Evolutionary conservation across 1,140 invertebrate genomes (phyloP), one percentile per base, ranked within the genome.

Genomic region (Tetranychus urticae): DNA sequence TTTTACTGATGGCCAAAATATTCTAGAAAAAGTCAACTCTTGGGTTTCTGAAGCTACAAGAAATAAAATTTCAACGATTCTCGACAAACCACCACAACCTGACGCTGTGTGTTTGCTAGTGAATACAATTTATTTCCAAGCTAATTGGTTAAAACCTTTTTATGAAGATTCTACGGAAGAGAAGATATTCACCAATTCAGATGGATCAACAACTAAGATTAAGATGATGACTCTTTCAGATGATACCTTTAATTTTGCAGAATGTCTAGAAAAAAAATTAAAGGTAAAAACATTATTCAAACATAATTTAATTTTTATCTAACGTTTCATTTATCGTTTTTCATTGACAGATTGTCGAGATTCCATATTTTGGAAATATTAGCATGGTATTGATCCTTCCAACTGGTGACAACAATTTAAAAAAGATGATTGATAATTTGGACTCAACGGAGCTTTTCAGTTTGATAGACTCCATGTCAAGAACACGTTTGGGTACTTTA

Each of bases 321-420:
- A 42, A 5, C 5, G 39, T 35, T 63, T 5, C 68, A 75, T 1
- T 77, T 86, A 0, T 75, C 80, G 23, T 42, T 42, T 10, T 42
- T 42, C 39, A 42, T 6, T 42, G 5, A 6, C 39, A 42, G 39
- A 10, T 42, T 42, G 10, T 42, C 10, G 39, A 42, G 39, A 5
- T 42, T 42, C 39, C 5, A 10, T 42, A 42, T 42, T 6, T 42
- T 42, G 39, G 39, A 42, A 42, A 42, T 5, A 10, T 42, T 10
- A 42, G 39, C 10, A 42, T 42, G 39, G 1, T 42, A 5, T 42
- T 42, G 5, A 42, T 42, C 1, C 39, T 42, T 6, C 39, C 39
- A 5, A 42, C 39, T 42, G 1, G 10, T 6, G 5, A 5, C 39
- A 42, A 42, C 39, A 42, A 5, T 42, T 10, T 42, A 10, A 5